A percentile compares a stretch with the other conserved stretches of the same genome.
These are phyloP conservation scores for Antedon mediterranea DNA, from an alignment of 53 echinoderm and acorn worm genomes.

Conservation along the genomic window DNA sequence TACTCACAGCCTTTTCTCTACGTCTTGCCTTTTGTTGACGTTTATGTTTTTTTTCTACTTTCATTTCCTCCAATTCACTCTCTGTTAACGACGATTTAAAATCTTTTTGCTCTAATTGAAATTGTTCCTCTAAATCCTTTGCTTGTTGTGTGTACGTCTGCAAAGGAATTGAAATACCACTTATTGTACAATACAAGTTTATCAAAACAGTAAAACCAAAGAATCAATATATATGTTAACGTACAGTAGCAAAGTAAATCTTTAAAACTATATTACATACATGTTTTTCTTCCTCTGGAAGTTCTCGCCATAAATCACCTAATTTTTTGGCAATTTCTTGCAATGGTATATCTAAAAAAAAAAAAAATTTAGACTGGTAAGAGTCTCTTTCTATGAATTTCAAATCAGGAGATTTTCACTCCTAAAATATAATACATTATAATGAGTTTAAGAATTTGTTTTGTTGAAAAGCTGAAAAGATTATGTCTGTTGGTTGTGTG, in stretches of 20 bases:
- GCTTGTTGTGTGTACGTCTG: neutral
- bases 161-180: neutral
- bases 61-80: slow-evolving; percentile 8
- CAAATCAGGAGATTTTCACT: too few relatives aligned
- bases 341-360: neutral
- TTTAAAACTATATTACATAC: neutral
- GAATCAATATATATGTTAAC: too few relatives aligned
- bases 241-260: neutral
- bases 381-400: too few relatives aligned
- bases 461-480: too few relatives aligned
- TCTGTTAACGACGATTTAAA: slow-evolving; percentile 11
- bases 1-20: slow-evolving; percentile 13
- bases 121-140: neutral
- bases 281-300: neutral
- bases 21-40: slow-evolving; percentile 14
- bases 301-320: neutral
- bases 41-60: slow-evolving; percentile 8
- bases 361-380: too few relatives aligned
- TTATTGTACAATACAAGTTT: too few relatives aligned
- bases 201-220: too few relatives aligned
- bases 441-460: too few relatives aligned
- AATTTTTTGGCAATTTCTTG: neutral
- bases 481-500: too few relatives aligned
- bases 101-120: neutral
- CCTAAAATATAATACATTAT: too few relatives aligned